Evolutionary conservation across 2,888 invertebrate species (phyloP).

Genomic region (Acrobasis suavella): DNA sequence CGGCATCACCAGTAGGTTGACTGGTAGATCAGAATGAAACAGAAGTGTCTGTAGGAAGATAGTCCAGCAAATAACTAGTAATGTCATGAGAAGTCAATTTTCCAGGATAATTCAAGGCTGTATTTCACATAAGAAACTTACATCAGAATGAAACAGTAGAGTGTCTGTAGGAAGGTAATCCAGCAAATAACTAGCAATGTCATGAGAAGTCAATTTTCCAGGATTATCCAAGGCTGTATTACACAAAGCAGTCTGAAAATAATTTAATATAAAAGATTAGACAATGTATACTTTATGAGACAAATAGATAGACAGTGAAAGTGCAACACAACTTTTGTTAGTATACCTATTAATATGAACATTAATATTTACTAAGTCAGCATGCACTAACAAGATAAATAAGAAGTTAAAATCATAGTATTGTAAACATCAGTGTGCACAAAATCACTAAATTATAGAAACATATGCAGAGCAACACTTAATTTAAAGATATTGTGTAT

Average conservation of each 20-base stretch:
- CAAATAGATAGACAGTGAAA: too few relatives aligned
- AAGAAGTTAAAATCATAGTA: too few relatives aligned
- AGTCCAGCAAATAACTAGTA: constrained; percentile 89
- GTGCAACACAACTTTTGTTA: too few relatives aligned
- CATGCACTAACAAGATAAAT: too few relatives aligned
- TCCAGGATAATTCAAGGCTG: constrained; percentile 95
- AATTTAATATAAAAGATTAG: constrained; percentile 21
- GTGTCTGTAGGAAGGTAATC: constrained; percentile 93
- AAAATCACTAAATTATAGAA: too few relatives aligned
- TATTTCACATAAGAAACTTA: constrained; percentile 72
- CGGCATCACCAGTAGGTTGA: too few relatives aligned
- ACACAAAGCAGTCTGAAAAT: constrained; percentile 89
- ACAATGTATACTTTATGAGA: not conserved
- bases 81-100: constrained; percentile 89
- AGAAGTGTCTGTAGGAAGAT: constrained; percentile 91
- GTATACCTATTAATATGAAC: too few relatives aligned
- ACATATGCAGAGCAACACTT: too few relatives aligned
- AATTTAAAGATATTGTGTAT: too few relatives aligned
- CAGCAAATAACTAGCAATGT: constrained; percentile 89
- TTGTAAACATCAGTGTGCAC: too few relatives aligned
- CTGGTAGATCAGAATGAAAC: constrained; percentile 87
- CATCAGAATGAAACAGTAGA: constrained; percentile 88
- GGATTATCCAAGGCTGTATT: constrained; percentile 97
- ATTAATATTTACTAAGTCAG: too few relatives aligned
- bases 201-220: constrained; percentile 87